phyloP scores from a whole-genome alignment of 1,140 invertebrate species.

The Lineus longissimus region DNA sequence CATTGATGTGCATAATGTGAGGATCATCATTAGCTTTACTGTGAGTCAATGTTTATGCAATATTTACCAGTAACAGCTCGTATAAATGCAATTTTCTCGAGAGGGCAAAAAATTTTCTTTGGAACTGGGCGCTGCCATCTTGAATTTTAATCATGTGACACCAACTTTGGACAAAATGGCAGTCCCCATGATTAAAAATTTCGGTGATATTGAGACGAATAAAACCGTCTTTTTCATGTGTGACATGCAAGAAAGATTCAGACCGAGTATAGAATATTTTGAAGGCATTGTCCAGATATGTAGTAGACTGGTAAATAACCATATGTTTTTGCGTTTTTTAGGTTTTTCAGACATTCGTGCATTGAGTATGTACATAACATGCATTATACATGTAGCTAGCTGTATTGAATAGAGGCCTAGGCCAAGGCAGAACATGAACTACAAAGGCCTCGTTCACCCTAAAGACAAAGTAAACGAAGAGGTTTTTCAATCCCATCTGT shows the following conservation, averaged over 20 bases:
- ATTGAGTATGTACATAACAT: too few species aligned
- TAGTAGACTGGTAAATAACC: conserved; percentile 63
- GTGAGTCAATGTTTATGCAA: neutral
- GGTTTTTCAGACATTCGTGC: neutral
- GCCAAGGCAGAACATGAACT: too few species aligned
- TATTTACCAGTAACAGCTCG: conserved; percentile 59
- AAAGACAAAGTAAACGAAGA: too few species aligned
- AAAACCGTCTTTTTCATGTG: conserved; percentile 73
- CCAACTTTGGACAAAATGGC: conserved; percentile 26
- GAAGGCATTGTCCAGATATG: conserved; percentile 69
- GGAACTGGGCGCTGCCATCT: neutral
- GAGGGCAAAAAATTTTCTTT: conserved; percentile 7
- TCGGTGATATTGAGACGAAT: conserved; percentile 48
- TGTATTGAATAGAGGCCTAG: too few species aligned
- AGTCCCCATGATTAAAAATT: conserved; percentile 11
- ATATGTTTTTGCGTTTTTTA: too few species aligned
- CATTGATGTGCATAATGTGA: too few species aligned
- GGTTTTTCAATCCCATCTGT: too few species aligned
- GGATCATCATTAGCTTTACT: too few species aligned
- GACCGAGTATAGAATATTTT: conserved; percentile 69
- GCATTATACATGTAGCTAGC: too few species aligned
- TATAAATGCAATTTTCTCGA: conserved; percentile 54
- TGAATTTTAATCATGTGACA: conserved; percentile 20
- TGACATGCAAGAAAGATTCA: conserved; percentile 81
- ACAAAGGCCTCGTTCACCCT: too few species aligned